phyloP scores from a whole-genome alignment of 1,140 invertebrate species.

The Sitophilus oryzae region DNA sequence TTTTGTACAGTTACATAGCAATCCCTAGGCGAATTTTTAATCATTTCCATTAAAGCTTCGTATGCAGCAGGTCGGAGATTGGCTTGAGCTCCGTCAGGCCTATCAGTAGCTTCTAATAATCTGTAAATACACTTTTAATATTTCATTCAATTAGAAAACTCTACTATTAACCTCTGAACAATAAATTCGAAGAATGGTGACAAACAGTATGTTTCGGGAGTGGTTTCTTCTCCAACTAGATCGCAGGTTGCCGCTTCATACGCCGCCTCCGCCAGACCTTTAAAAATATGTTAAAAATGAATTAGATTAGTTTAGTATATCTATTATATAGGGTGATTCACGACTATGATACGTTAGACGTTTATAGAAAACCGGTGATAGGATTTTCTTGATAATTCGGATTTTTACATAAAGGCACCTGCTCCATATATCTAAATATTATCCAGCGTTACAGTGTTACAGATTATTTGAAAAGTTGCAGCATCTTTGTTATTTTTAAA shows the following conservation, averaged over 20 bases:
- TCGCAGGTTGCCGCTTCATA: constrained; percentile 67
- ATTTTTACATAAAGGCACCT: too few relatives aligned
- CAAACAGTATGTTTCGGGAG: constrained; percentile 90
- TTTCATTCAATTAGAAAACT: not conserved
- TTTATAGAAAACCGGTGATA: too few relatives aligned
- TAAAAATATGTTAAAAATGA: constrained; percentile 52
- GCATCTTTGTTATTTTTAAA: too few relatives aligned
- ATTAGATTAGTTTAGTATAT: too few relatives aligned
- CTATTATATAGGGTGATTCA: too few relatives aligned
- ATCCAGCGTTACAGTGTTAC: too few relatives aligned
- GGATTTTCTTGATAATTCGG: too few relatives aligned
- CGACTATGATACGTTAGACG: too few relatives aligned
- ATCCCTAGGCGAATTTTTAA: constrained; percentile 97
- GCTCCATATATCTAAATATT: too few relatives aligned
- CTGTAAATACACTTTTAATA: constrained; percentile 70
- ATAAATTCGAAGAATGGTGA: constrained; percentile 93
- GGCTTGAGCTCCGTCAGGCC: constrained; percentile 77
- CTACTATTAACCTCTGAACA: constrained; percentile 53
- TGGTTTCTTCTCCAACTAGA: constrained; percentile 35
- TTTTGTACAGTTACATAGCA: constrained; percentile 95
- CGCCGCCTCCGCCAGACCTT: constrained; percentile 93
- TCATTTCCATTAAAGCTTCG: constrained; percentile 98
- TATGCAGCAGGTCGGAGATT: constrained; percentile 96
- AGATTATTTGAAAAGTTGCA: too few relatives aligned
- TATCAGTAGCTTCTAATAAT: constrained; percentile 89